Percentiles rank a stretch among this genome's conserved stretches.
Conservation (phyloP, 2,888 invertebrate species). For the Eupithecia subumbrata region DNA sequence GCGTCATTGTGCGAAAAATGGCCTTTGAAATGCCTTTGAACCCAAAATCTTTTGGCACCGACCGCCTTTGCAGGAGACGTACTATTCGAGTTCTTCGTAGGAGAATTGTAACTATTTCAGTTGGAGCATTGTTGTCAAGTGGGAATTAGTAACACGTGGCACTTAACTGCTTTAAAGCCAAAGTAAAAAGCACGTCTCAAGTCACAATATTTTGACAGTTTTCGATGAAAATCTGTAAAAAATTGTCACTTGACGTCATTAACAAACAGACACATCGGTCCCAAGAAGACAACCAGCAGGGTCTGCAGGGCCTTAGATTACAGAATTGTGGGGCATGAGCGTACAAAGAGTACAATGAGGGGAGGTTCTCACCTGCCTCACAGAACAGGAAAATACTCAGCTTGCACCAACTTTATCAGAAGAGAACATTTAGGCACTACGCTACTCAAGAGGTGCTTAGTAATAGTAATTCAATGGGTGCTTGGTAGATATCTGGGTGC, state of each 20-base stretch:
- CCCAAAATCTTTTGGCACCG: conserved; percentile 67
- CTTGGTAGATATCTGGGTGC: too few relatives aligned
- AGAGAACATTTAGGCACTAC: too few relatives aligned
- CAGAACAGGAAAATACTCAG: too few relatives aligned
- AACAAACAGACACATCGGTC: neutral
- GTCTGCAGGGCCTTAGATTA: too few relatives aligned
- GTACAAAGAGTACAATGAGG: too few relatives aligned
- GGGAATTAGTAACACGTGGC: conserved; percentile 17
- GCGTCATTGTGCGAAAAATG: conserved; percentile 1
- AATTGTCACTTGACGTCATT: too few relatives aligned
- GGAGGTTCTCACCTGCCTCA: too few relatives aligned
- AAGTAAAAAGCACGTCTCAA: neutral
- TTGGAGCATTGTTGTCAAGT: conserved; percentile 25
- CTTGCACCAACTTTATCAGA: too few relatives aligned
- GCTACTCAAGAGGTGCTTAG: too few relatives aligned
- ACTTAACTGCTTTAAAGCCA: neutral
- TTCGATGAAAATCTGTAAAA: neutral
- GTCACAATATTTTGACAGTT: neutral
- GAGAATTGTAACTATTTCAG: conserved; percentile 28
- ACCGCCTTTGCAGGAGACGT: conserved; percentile 70
- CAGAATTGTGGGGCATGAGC: too few relatives aligned
- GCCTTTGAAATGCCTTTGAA: conserved; percentile 15
- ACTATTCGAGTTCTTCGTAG: conserved; percentile 44
- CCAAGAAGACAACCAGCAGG: neutral
- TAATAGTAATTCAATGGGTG: too few relatives aligned